Percentiles rank a stretch among this genome's conserved stretches.
These are phyloP conservation scores for Drosophila yooni DNA, from an alignment of 2,888 invertebrate genomes.

Conservation along the genomic window DNA sequence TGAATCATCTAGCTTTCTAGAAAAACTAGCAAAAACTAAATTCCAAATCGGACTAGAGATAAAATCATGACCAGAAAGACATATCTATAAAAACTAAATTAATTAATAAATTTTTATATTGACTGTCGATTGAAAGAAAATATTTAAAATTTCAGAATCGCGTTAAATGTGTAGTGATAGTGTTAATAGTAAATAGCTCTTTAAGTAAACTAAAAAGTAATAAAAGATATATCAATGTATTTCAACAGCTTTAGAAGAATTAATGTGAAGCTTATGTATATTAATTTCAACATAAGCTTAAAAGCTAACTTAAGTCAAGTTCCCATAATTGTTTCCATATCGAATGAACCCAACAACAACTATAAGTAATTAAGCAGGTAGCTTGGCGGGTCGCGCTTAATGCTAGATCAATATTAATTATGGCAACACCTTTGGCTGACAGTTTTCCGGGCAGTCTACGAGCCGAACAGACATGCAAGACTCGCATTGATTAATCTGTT, in stretches of 20 bases:
- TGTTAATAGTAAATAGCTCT: background rate
- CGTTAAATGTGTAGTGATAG: background rate
- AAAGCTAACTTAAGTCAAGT: background rate
- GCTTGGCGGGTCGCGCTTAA: constrained; percentile 37
- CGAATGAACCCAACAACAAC: constrained; percentile 12
- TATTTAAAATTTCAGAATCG: too few species aligned
- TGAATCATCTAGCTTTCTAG: background rate
- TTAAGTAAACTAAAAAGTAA: background rate
- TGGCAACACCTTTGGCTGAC: constrained; percentile 71
- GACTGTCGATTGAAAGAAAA: too few species aligned
- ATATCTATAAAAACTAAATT: background rate
- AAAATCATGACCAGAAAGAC: background rate
- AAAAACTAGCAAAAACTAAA: background rate
- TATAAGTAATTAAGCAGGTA: constrained; percentile 24
- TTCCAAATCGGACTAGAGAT: background rate
- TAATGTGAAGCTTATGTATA: background rate
- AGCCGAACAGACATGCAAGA: constrained; percentile 42
- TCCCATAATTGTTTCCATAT: constrained; percentile 26
- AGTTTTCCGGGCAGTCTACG: constrained; percentile 48
- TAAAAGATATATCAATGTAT: background rate
- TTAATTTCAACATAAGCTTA: background rate
- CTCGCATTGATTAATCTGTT: constrained; percentile 75
- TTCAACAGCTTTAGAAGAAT: background rate
- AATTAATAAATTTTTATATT: background rate
- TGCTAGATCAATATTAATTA: constrained; percentile 75